Conservation (phyloP, 2,113 vertebrate species). For the Bos indicus region DNA sequence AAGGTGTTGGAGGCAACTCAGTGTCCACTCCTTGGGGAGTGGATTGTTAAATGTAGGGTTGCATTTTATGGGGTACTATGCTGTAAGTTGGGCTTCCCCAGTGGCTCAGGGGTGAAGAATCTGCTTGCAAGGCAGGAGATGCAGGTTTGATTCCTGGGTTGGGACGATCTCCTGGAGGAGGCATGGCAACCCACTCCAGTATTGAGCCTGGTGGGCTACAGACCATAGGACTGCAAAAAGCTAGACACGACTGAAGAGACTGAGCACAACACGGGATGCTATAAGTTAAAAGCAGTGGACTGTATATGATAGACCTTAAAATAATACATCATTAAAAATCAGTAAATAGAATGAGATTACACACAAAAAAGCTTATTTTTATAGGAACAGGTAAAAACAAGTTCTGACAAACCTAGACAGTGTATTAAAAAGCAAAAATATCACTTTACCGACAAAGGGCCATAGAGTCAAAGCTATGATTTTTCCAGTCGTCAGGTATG, state of each 20-base stretch:
- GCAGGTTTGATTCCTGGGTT: neutral
- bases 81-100: neutral
- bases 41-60: neutral
- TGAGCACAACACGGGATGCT: neutral
- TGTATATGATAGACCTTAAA: neutral
- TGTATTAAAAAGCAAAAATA: neutral
- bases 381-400: neutral
- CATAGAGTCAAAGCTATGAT: neutral
- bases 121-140: neutral
- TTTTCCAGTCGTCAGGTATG: neutral
- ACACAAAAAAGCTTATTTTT: neutral
- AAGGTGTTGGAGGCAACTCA: neutral
- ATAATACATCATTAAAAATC: neutral
- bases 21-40: neutral
- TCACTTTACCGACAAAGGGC: neutral
- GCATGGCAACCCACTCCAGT: neutral
- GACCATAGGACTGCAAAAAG: neutral
- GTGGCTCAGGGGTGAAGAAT: neutral
- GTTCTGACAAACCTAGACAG: neutral
- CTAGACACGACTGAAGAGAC: neutral
- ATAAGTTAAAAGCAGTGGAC: neutral
- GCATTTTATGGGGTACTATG: neutral
- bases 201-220: neutral
- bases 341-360: neutral
- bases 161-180: neutral